phyloP scores from a whole-genome alignment of 2,888 invertebrate species.

The Stomorhina lunata region DNA sequence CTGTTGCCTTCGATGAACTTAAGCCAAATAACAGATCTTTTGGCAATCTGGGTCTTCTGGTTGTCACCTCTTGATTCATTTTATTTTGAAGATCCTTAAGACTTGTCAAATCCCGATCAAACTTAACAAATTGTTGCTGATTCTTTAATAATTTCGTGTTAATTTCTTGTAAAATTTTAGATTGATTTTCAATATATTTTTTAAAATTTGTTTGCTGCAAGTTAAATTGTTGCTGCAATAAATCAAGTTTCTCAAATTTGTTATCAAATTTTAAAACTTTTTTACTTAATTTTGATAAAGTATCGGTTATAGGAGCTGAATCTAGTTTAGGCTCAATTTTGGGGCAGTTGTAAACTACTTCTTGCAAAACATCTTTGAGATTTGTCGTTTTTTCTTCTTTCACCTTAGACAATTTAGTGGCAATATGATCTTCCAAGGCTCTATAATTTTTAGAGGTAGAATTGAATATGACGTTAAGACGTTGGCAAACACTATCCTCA shows the following conservation, averaged over 20 bases:
- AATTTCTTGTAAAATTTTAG: conserved; percentile 20
- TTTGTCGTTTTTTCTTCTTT: too few relatives aligned
- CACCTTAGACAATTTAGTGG: too few relatives aligned
- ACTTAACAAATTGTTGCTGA: conserved; percentile 28
- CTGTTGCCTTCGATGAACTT: conserved; percentile 21
- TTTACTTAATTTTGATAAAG: conserved; percentile 14
- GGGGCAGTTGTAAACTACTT: too few relatives aligned
- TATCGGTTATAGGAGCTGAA: neutral
- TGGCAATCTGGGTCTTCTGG: conserved; percentile 11
- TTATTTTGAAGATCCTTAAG: neutral
- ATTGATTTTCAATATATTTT: neutral
- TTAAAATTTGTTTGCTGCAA: conserved; percentile 7
- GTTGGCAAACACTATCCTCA: too few relatives aligned
- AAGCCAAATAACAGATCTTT: conserved; percentile 50
- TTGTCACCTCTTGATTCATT: neutral
- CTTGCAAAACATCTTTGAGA: too few relatives aligned
- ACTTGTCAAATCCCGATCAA: conserved; percentile 7
- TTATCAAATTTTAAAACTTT: conserved; percentile 31
- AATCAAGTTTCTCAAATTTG: conserved; percentile 4
- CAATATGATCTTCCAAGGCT: too few relatives aligned
- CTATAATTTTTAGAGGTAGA: too few relatives aligned
- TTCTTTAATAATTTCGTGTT: conserved; percentile 25
- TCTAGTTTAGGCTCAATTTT: neutral
- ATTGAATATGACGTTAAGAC: too few relatives aligned
- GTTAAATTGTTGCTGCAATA: conserved; percentile 4